Evolutionary conservation across 2,113 vertebrate species (phyloP).

Genomic region (Axis porcinus): DNA sequence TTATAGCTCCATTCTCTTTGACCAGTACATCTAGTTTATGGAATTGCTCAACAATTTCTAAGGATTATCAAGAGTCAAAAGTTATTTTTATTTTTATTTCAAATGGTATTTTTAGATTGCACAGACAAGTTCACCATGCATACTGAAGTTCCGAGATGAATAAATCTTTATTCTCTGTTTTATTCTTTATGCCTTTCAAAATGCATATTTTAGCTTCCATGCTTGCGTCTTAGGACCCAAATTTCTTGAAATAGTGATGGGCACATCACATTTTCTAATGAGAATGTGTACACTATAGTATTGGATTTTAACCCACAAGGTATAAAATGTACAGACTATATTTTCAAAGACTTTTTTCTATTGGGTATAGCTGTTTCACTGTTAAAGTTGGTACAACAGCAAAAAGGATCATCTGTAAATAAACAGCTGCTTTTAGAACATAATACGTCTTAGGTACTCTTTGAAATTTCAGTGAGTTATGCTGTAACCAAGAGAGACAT

Average conservation of each 20-base stretch:
- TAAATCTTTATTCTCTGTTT: background rate
- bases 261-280: background rate
- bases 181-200: background rate
- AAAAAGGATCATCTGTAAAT: background rate
- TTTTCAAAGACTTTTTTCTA: background rate
- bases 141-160: background rate
- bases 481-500: background rate
- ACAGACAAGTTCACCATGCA: background rate
- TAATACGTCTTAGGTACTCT: background rate
- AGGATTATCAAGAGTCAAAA: background rate
- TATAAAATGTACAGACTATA: background rate
- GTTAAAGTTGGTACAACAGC: background rate
- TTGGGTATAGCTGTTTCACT: background rate
- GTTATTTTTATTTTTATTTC: background rate
- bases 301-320: background rate
- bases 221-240: background rate
- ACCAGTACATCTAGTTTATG: background rate
- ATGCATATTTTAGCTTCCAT: background rate
- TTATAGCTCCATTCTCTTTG: background rate
- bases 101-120: background rate
- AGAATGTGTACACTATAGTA: background rate
- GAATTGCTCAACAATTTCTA: background rate
- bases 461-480: background rate
- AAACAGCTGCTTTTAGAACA: background rate
- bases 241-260: background rate